Evolutionary conservation across 2,888 invertebrate species (phyloP).

Genomic region (Eupithecia subfuscata): DNA sequence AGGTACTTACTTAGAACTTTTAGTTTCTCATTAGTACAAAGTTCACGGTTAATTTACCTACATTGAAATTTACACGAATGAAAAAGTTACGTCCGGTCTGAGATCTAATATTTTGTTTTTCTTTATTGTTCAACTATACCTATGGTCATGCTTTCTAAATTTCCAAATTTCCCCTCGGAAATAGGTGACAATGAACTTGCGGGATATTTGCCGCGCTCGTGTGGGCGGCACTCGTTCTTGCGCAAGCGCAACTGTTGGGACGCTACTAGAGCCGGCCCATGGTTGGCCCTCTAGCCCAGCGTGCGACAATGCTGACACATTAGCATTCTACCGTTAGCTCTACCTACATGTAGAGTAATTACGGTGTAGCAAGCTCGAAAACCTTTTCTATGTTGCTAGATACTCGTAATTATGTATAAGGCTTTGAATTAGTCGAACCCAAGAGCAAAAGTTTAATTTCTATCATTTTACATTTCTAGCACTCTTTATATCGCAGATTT

Average conservation of each 20-base stretch:
- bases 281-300: constrained; percentile 52
- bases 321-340: constrained; percentile 81
- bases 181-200: constrained; percentile 78
- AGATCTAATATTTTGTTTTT: background rate
- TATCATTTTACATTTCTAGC: background rate
- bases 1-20: too few species aligned
- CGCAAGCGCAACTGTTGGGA: constrained; percentile 78
- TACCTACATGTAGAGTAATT: constrained; percentile 54
- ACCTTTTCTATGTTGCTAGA: background rate
- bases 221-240: constrained; percentile 74
- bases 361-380: background rate
- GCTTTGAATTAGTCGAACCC: background rate
- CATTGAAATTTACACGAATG: too few species aligned
- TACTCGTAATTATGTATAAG: background rate
- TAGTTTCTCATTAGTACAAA: too few species aligned
- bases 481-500: background rate
- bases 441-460: background rate
- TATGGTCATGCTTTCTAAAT: constrained; percentile 42
- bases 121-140: background rate
- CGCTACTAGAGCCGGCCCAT: constrained; percentile 40
- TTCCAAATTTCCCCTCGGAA: constrained; percentile 43
- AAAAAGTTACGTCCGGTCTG: background rate
- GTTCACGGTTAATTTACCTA: too few species aligned
- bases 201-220: constrained; percentile 51
- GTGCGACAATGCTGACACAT: constrained; percentile 70